Evolutionary conservation across 2,113 vertebrate genomes (phyloP).

Genomic region (Sprattus sprattus): DNA sequence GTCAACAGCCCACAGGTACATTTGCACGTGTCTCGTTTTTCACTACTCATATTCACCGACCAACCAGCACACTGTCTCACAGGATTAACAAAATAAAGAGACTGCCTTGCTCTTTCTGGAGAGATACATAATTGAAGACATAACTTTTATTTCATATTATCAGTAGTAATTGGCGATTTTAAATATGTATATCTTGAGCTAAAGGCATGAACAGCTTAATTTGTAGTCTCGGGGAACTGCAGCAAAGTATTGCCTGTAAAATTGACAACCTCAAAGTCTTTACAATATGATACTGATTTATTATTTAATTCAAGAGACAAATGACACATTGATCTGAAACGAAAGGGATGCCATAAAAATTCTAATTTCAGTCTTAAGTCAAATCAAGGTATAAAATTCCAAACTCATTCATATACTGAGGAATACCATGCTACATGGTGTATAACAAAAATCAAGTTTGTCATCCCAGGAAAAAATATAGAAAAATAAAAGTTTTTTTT

Average conservation of each 20-base stretch:
- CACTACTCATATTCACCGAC: neutral
- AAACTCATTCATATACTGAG: conserved; percentile 1
- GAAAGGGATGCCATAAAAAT: conserved; percentile 20
- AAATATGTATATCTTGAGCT: neutral
- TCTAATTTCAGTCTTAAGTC: conserved; percentile 18
- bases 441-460: conserved; percentile 25
- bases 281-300: conserved; percentile 15
- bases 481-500: conserved; percentile 44
- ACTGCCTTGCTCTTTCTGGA: neutral
- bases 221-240: neutral
- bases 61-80: neutral
- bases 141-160: neutral
- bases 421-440: conserved; percentile 10
- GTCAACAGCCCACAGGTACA: too few species aligned
- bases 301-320: conserved; percentile 22
- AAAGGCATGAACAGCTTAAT: neutral
- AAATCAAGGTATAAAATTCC: conserved; percentile 36
- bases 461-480: conserved; percentile 36
- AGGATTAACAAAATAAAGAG: neutral
- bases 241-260: neutral
- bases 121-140: neutral
- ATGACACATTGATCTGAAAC: conserved; percentile 10
- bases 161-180: conserved; percentile 1
- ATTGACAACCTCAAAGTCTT: neutral
- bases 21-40: too few species aligned